Base-by-base conservation (phyloP, 2,888 invertebrate genomes). In the Dioctria rufipes region DNA sequence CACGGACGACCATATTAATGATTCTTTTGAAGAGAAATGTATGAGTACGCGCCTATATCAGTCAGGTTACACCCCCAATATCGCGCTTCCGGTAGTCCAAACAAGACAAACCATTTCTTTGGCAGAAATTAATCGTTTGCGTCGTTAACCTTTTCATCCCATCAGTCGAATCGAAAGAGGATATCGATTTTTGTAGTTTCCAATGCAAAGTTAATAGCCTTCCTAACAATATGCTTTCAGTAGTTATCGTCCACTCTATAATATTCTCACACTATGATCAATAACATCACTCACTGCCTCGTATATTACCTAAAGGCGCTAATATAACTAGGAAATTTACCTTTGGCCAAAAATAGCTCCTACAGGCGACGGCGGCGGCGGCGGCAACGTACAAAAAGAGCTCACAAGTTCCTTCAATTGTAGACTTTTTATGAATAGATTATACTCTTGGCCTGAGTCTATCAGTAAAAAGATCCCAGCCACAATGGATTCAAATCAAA, bases 271-370 rank as follows among this genome's bases (percentile, higher is more conserved):
- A 54, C 54, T n/a, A 54, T n/a, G 8, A 25, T 25, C 6, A 54
- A 54, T 11, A 54, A 54, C 54, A 54, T 54, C n/a, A 54, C n/a
- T 54, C 54, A 54, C 11, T 54, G 54, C 54, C 54, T 54, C 54
- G 6, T 54, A 25, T 25, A 54, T 54, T 54, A 54, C 49, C 6
- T 54, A 54, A 54, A 54, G 11, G 54, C 6, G 11, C 54, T 54
- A 11, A 0, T 25, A 9, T 5, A 46, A 46, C 49, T 46, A 46
- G 49, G 5, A 5, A 46, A 54, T n/a, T 54, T 25, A 25, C 25
- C 25, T 25, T 25, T 25, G 25, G 25, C 25, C 25, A 25, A 25
- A 25, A 25, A 25, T 25, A 25, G 25, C 25, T 25, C 25, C 25
- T 25, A 25, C 25, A 25, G 25, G 49, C 49, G 9, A 9, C 49